Base-by-base conservation (phyloP, 2,888 invertebrate species). In the Lycophotia porphyrea region DNA sequence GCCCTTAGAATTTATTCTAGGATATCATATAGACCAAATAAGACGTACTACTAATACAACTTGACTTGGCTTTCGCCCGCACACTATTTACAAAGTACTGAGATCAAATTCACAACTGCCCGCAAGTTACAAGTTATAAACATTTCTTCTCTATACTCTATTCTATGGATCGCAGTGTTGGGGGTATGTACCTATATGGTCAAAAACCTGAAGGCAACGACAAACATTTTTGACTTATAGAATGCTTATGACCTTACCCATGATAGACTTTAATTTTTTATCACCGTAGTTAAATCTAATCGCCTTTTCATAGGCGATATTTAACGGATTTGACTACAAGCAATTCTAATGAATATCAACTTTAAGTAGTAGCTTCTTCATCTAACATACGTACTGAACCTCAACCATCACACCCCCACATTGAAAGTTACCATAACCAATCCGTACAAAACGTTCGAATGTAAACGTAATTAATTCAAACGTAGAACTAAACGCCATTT, bases 1-100 rank as follows among this genome's bases (percentile, higher is more conserved):
- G 31, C 60, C 21, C 34, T 27, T 15, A 27, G 15, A 55, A 60
- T 5, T 21, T 1, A 34, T 60, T 21, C 61, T 63, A 60, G 52
- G n/a, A 39, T 80, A 74, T 65, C 68, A 55, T 80, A 86, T 64
- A 71, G 55, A 84, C 81, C 65, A 52, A 73, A 73, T 36, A 76
- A 24, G 13, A n/a, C n/a, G n/a, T 36, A 58, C 55, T 78, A 85
- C 13, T 68, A 60, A 66, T 74, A 81, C 15, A 70, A 66, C 34
- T 71, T 73, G 85, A 77, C 73, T 71, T 15, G 66, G 69, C 83
- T 39, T 36, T 39, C 76, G 64, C 67, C 73, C 64, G 65, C 88
- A 77, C 77, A 84, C 82, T 87, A 86, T 88, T 69, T 82, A 83
- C 87, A 88, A 61, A 82, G 71, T 73, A 82, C 71, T 88, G 87